Base-by-base conservation (phyloP, 2,888 invertebrate genomes). In the Cenopis cana region DNA sequence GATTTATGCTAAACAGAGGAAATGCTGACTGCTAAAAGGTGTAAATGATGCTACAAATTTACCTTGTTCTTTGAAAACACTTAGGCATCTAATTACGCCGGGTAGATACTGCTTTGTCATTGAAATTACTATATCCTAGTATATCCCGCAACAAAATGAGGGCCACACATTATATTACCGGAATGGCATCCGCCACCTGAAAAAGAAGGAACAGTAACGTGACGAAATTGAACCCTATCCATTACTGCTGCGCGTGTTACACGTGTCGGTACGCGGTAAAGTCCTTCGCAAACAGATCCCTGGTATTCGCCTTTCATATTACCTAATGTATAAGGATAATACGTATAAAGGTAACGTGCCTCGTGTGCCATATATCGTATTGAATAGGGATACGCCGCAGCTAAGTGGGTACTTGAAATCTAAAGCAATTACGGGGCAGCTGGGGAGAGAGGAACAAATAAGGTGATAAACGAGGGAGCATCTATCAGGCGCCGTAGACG, bases 81-180 rank as follows among this genome's bases (percentile, higher is more conserved):
- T 74, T 69, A 69, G 68, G 74, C 74, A 64, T 55, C 57, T 69
- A 77, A 77, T 76, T 76, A 75, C 66, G n/a, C n/a, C n/a, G 72
- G 73, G 72, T 69, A 69, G 69, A 67, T 73, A 73, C 67, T 73
- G 76, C 79, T 77, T 76, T 79, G 78, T 81, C 81, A 79, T 80
- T 77, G 79, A 77, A 79, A 80, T 79, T 77, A 79, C 79, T 76
- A 74, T 69, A 75, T 74, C 77, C 74, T 73, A n/a, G n/a, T n/a
- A n/a, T n/a, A n/a, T n/a, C n/a, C n/a, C n/a, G 79, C 78, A 78
- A 78, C 77, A 79, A 80, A 82, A 74, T 81, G 78, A 76, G 73
- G 62, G 76, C 71, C 77, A 76, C 76, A 76, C 77, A 80, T 80
- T 78, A 81, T 80, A 80, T 82, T 80, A 80, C 79, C 72, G 61